Conservation (phyloP, 1,140 invertebrate species). For the Aphaenogaster ashmeadi region DNA sequence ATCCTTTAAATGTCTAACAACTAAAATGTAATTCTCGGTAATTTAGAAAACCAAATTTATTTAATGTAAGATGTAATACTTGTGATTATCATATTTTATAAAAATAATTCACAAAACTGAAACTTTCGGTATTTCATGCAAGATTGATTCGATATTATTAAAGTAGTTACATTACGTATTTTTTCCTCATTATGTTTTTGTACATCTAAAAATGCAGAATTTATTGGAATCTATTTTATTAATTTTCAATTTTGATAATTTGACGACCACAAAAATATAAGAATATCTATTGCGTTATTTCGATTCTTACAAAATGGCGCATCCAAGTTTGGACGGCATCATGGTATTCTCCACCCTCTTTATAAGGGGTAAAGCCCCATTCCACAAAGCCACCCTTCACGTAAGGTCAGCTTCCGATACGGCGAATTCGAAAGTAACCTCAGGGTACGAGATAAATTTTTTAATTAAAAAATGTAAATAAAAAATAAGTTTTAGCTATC, state of each 20-base stretch:
- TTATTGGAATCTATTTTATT: neutral
- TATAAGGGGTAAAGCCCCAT: slow-evolving; percentile 54
- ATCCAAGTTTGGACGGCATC: slow-evolving; percentile 49
- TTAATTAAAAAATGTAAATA: neutral
- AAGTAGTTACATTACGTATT: neutral
- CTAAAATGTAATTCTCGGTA: neutral
- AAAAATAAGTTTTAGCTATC: neutral
- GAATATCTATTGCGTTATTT: slow-evolving; percentile 28
- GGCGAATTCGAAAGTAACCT: slow-evolving; percentile 57
- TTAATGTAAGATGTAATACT: neutral
- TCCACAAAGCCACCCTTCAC: slow-evolving; percentile 70
- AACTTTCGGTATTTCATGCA: neutral
- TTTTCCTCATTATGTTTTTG: neutral
- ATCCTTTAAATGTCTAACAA: neutral
- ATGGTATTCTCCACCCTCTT: slow-evolving; percentile 55
- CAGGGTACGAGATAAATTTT: neutral
- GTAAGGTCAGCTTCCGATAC: slow-evolving; percentile 59
- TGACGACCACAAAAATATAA: neutral
- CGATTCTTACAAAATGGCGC: slow-evolving; percentile 74
- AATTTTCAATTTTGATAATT: slow-evolving; percentile 30
- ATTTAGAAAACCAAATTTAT: neutral
- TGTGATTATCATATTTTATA: slow-evolving; percentile 17
- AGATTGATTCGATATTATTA: slow-evolving; percentile 1
- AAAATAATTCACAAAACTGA: neutral
- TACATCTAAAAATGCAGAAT: neutral